phyloP scores from a whole-genome alignment of 2,888 invertebrate species.

The Drosophila multiciliata region DNA sequence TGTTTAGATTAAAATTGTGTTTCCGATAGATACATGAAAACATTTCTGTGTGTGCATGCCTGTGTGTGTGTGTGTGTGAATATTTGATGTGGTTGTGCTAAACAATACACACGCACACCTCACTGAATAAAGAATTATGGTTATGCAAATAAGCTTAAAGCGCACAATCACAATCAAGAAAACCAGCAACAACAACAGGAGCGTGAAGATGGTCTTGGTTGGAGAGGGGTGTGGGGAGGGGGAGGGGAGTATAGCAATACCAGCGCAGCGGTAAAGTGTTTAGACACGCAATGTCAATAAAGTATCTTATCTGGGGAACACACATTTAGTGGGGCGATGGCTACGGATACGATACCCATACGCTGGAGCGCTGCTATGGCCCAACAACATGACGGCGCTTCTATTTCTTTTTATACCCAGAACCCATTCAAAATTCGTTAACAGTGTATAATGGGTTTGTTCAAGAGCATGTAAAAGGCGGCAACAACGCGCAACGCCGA shows the following conservation, averaged over 20 bases:
- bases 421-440: neutral
- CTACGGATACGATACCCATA: conserved; percentile 61
- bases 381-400: conserved; percentile 36
- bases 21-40: conserved; percentile 39
- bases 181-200: conserved; percentile 38
- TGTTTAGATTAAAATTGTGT: conserved; percentile 67
- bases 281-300: conserved; percentile 81
- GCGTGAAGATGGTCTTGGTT: neutral
- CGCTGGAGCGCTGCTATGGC: conserved; percentile 42
- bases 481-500: neutral
- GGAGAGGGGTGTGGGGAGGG: neutral
- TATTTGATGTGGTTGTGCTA: conserved; percentile 48
- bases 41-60: neutral
- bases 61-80: conserved; percentile 17
- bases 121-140: conserved; percentile 74
- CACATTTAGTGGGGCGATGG: conserved; percentile 63
- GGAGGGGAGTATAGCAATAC: conserved; percentile 28
- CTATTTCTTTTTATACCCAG: conserved; percentile 1
- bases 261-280: conserved; percentile 77
- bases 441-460: neutral
- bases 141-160: conserved; percentile 78
- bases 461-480: neutral
- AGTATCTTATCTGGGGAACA: conserved; percentile 74
- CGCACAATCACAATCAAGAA: conserved; percentile 79
- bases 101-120: conserved; percentile 57